phyloP scores from a whole-genome alignment of 2,113 vertebrate species.

The Chascanopsetta lugubris region DNA sequence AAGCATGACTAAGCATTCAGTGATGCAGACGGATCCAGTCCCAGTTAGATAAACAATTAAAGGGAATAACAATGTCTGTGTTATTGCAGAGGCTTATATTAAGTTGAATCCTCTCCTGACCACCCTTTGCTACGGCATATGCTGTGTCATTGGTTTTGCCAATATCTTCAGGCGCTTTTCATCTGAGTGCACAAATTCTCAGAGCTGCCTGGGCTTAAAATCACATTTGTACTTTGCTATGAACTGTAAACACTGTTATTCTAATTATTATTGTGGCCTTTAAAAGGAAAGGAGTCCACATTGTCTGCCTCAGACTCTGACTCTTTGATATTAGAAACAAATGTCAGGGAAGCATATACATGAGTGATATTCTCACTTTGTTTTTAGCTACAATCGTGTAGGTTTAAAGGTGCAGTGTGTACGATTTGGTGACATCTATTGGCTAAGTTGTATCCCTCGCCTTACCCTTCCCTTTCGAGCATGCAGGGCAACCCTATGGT shows the following conservation, averaged over 20 bases:
- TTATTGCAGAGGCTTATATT: conserved; percentile 15
- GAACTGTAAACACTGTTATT: conserved; percentile 5
- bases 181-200: conserved; percentile 35
- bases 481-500: no score
- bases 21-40: conserved; percentile 8
- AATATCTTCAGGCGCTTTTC: conserved; percentile 32
- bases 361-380: no score
- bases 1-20: conserved; percentile 41
- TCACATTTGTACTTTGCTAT: conserved; percentile 2
- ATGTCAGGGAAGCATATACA: no score
- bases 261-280: background rate
- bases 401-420: no score
- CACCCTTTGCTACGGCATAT: conserved; percentile 55
- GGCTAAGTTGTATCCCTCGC: no score
- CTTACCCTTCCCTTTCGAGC: no score
- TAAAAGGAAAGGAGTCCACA: background rate
- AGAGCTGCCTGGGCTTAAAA: conserved; percentile 13
- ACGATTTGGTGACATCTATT: no score
- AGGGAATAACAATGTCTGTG: conserved; percentile 1
- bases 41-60: background rate
- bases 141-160: conserved; percentile 34
- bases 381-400: no score
- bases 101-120: background rate
- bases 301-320: no score
- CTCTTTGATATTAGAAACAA: background rate